phyloP scores from a whole-genome alignment of 1,140 invertebrate species.

The Cheumatopsyche charites region DNA sequence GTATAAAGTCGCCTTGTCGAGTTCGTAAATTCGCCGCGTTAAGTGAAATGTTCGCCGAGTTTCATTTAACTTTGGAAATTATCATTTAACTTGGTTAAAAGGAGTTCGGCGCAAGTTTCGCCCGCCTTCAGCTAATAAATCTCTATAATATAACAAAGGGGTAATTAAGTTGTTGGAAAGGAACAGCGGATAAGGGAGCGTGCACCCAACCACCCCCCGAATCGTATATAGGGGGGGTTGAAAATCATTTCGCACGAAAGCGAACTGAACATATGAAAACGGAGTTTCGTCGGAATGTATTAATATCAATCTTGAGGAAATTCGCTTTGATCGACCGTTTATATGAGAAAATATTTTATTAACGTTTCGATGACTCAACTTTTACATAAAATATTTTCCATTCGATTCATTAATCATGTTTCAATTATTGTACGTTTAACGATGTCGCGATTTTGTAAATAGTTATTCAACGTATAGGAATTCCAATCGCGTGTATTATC shows the following conservation, averaged over 20 bases:
- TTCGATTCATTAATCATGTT: too few relatives aligned
- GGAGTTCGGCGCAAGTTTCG: constrained; percentile 36
- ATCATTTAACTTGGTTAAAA: constrained; percentile 47
- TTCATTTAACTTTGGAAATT: constrained; percentile 48
- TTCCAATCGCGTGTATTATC: too few relatives aligned
- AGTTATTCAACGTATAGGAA: too few relatives aligned
- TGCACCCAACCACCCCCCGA: too few relatives aligned
- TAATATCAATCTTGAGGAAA: too few relatives aligned
- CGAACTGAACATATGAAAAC: constrained; percentile 13
- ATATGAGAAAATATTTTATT: too few relatives aligned
- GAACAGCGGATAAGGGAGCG: neutral
- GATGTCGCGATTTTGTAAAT: too few relatives aligned
- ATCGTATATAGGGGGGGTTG: neutral
- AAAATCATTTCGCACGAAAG: neutral
- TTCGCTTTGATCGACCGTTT: too few relatives aligned
- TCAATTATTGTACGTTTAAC: too few relatives aligned
- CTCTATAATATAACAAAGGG: constrained; percentile 44
- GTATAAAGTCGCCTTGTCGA: constrained; percentile 32
- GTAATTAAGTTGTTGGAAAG: constrained; percentile 41
- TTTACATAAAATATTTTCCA: too few relatives aligned
- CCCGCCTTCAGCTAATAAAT: constrained; percentile 40
- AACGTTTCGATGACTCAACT: too few relatives aligned
- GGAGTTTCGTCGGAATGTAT: too few relatives aligned
- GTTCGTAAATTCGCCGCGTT: constrained; percentile 45
- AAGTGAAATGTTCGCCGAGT: constrained; percentile 47